Conservation (phyloP, 2,888 invertebrate genomes). For the Patella caerulea region DNA sequence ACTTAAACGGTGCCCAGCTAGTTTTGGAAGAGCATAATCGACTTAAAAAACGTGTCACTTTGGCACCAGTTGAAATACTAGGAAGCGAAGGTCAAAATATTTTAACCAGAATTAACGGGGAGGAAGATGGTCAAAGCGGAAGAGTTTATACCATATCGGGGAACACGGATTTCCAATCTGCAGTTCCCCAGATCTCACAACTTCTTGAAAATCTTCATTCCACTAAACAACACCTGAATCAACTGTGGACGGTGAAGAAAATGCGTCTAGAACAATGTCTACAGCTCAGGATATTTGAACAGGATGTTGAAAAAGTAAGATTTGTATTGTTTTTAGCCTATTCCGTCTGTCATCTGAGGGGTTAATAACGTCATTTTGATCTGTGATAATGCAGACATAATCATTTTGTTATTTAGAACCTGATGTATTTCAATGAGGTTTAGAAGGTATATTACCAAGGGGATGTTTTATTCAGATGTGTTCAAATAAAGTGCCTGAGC, state of each 20-base stretch:
- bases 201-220: slow-evolving; percentile 82
- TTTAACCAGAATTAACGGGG: slow-evolving; percentile 73
- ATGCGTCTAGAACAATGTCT: slow-evolving; percentile 70
- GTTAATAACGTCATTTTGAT: not conserved
- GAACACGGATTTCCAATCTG: slow-evolving; percentile 78
- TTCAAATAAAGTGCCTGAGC: no score
- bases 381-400: not conserved
- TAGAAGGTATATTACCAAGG: no score
- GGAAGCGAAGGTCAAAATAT: slow-evolving; percentile 87
- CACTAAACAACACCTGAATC: slow-evolving; percentile 90
- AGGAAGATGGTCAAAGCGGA: slow-evolving; percentile 47
- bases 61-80: slow-evolving; percentile 93
- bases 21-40: slow-evolving; percentile 90
- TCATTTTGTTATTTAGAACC: not conserved
- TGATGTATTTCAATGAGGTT: not conserved
- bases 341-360: not conserved
- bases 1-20: slow-evolving; percentile 91
- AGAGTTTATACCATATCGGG: slow-evolving; percentile 73
- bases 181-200: slow-evolving; percentile 68
- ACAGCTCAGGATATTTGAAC: slow-evolving; percentile 71
- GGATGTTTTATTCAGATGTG: no score
- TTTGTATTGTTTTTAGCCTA: not conserved
- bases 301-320: slow-evolving; percentile 69
- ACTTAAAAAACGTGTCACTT: slow-evolving; percentile 93
- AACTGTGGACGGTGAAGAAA: slow-evolving; percentile 87